A percentile compares a stretch with the other conserved stretches of the same genome.
phyloP scores from a whole-genome alignment of 2,797 vertebrate species.

The Knipowitschia caucasica region DNA sequence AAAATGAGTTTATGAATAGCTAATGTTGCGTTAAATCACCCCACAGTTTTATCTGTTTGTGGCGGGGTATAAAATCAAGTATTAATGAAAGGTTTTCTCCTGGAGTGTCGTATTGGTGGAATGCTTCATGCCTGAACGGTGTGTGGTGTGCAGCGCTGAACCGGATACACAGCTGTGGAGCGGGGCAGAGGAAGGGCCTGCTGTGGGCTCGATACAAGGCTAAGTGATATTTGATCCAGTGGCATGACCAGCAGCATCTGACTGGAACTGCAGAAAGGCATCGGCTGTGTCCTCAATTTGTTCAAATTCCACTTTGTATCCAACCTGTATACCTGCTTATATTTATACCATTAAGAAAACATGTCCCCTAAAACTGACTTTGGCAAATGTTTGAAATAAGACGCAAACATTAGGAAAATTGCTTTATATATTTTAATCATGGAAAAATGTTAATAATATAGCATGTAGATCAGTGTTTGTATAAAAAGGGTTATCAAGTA shows the following conservation, averaged over 20 bases:
- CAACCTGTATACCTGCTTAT: conserved; percentile 5
- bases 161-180: conserved; percentile 15
- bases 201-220: conserved; percentile 40
- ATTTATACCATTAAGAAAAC: too few relatives aligned
- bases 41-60: conserved; percentile 52
- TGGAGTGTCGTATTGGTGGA: too few relatives aligned
- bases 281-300: too few relatives aligned
- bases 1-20: conserved; percentile 60
- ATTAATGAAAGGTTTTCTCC: conserved; percentile 53
- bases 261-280: conserved; percentile 3
- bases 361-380: too few relatives aligned
- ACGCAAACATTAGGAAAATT: too few relatives aligned
- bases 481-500: too few relatives aligned
- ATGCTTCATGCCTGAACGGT: too few relatives aligned
- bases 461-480: too few relatives aligned
- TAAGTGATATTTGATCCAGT: conserved; percentile 43
- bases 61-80: conserved; percentile 44
- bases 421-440: too few relatives aligned
- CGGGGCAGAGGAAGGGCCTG: conserved; percentile 7
- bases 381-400: too few relatives aligned
- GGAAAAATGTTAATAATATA: too few relatives aligned
- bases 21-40: conserved; percentile 54
- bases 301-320: too few relatives aligned
- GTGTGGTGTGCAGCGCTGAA: conserved; percentile 6
- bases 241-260: conserved; percentile 8